Percentiles rank a stretch among this genome's conserved stretches.
Conservation (phyloP, 2,113 vertebrate species). For the Microcebus griseorufus region DNA sequence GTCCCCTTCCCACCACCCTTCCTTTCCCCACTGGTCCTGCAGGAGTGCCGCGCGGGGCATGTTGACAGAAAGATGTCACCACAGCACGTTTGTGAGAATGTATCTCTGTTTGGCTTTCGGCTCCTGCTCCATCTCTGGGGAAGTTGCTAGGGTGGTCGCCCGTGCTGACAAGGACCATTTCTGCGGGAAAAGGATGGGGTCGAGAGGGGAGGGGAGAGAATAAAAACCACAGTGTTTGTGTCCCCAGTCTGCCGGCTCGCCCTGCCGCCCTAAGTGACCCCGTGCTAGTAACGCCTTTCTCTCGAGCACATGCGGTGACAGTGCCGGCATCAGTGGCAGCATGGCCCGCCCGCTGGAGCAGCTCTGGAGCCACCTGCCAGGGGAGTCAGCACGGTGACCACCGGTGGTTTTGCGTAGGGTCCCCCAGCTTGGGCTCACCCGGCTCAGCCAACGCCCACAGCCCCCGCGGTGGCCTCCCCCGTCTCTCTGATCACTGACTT, state of each 20-base stretch:
- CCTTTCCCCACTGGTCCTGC: background rate
- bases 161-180: background rate
- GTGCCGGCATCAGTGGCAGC: background rate
- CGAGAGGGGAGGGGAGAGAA: background rate
- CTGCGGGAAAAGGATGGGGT: background rate
- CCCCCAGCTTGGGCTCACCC: background rate
- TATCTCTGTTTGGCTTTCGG: background rate
- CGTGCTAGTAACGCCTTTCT: conserved; percentile 36
- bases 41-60: background rate
- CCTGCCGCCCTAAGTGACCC: background rate
- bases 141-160: background rate
- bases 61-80: background rate
- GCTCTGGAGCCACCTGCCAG: conserved; percentile 55
- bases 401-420: conserved; percentile 29
- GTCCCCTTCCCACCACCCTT: background rate
- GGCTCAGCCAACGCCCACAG: background rate
- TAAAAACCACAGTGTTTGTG: fast-evolving
- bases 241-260: background rate
- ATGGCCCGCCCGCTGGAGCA: background rate
- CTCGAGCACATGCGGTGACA: background rate
- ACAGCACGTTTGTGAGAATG: background rate
- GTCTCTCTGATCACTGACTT: conserved; percentile 73
- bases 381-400: conserved; percentile 52
- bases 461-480: conserved; percentile 49
- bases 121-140: background rate